These are phyloP conservation scores for Mya arenaria DNA, from an alignment of 1,140 invertebrate genomes.

Conservation along the genomic window DNA sequence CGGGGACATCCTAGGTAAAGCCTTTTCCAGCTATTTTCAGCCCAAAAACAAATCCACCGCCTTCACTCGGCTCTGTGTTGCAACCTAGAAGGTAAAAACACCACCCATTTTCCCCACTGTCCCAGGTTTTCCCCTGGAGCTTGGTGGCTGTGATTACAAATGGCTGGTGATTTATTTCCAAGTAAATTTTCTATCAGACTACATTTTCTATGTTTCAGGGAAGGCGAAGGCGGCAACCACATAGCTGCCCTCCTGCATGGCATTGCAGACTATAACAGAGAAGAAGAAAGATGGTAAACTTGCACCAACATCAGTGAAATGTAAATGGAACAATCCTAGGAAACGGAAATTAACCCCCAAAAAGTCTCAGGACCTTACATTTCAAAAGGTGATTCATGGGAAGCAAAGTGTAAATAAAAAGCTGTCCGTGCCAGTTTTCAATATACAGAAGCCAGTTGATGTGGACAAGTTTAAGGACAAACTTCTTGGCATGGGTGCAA, in stretches of 20 bases:
- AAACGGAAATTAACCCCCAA: slow-evolving; percentile 45
- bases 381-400: background rate
- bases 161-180: no score
- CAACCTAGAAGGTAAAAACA: no score
- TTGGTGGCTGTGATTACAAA: no score
- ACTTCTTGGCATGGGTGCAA: background rate
- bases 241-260: slow-evolving; percentile 37
- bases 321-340: slow-evolving; percentile 41
- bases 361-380: no score
- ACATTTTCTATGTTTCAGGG: background rate
- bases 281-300: slow-evolving; percentile 18
- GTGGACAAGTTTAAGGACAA: background rate
- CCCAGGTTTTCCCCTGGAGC: no score
- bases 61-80: no score
- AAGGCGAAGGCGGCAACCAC: background rate
- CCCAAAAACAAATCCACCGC: no score
- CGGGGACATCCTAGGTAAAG: no score
- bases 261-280: slow-evolving; percentile 21
- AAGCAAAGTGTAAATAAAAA: slow-evolving; percentile 5
- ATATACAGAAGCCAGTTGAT: background rate
- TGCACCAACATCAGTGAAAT: slow-evolving; percentile 33
- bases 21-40: no score
- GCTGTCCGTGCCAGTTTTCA: slow-evolving; percentile 14
- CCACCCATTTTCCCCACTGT: no score
- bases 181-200: background rate